phyloP scores from a whole-genome alignment of 2,113 vertebrate genomes.

The Onychostruthus taczanowskii region DNA sequence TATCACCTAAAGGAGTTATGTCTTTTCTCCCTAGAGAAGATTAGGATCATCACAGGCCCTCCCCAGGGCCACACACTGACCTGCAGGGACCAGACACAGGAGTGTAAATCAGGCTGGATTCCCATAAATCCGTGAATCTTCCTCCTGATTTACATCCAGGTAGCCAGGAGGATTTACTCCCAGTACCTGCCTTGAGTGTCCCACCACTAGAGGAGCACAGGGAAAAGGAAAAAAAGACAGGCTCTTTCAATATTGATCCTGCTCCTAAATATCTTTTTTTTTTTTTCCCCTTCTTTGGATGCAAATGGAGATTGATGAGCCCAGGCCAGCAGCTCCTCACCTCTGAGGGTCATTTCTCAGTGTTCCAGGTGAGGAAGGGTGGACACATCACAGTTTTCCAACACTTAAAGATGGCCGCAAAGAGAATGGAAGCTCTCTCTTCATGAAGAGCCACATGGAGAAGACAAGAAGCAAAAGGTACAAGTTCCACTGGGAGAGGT shows the following conservation, averaged over 20 bases:
- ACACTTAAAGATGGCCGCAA: background rate
- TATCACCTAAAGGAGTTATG: background rate
- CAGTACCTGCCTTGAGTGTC: background rate
- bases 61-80: accelerated
- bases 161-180: background rate
- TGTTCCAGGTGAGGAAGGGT: background rate
- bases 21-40: background rate
- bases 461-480: background rate
- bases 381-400: background rate
- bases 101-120: background rate
- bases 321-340: background rate
- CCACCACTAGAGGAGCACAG: background rate
- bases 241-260: background rate
- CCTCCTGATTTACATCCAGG: background rate
- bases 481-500: background rate
- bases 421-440: background rate
- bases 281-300: background rate
- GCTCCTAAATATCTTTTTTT: background rate
- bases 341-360: background rate
- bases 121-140: background rate
- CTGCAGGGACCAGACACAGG: background rate
- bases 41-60: background rate
- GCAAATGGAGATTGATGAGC: conserved; percentile 22
- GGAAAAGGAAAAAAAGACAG: background rate
- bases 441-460: accelerated